These are phyloP conservation scores for Cryptomyrus ogoouensis DNA, from an alignment of 2,113 vertebrate genomes.

Conservation along the genomic window DNA sequence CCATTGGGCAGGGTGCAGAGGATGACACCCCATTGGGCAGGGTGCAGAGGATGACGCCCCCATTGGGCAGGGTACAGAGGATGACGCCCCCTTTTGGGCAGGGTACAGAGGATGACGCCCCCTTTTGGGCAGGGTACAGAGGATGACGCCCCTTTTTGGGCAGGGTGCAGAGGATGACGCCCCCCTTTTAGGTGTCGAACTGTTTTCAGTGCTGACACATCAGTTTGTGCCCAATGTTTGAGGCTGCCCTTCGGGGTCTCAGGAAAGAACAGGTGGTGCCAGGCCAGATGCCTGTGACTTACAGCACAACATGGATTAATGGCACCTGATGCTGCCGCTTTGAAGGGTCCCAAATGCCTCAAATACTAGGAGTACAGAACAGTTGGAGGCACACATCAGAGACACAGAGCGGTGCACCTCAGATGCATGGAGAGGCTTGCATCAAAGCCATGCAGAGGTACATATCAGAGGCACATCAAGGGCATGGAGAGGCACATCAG, in stretches of 20 bases:
- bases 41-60: not conserved
- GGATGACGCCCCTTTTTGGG: too few relatives aligned
- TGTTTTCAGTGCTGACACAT: not conserved
- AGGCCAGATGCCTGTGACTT: not conserved
- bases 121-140: too few relatives aligned
- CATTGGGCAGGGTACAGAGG: too few relatives aligned
- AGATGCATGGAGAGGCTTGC: not conserved
- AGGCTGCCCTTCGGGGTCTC: not conserved
- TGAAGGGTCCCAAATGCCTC: not conserved
- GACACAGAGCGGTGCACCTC: not conserved
- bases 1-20: too few relatives aligned
- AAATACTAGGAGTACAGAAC: not conserved
- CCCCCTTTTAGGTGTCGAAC: not conserved
- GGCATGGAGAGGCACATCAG: too few relatives aligned
- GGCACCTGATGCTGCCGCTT: not conserved
- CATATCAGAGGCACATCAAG: too few relatives aligned
- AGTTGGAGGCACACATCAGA: not conserved
- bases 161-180: not conserved
- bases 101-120: too few relatives aligned
- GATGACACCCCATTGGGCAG: too few relatives aligned
- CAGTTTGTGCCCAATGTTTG: not conserved
- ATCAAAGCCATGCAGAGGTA: not conserved
- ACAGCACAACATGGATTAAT: not conserved
- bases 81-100: too few relatives aligned
- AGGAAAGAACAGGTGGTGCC: not conserved